Conservation (phyloP, 2,113 vertebrate species). For the Brachypodius melanocephalos region DNA sequence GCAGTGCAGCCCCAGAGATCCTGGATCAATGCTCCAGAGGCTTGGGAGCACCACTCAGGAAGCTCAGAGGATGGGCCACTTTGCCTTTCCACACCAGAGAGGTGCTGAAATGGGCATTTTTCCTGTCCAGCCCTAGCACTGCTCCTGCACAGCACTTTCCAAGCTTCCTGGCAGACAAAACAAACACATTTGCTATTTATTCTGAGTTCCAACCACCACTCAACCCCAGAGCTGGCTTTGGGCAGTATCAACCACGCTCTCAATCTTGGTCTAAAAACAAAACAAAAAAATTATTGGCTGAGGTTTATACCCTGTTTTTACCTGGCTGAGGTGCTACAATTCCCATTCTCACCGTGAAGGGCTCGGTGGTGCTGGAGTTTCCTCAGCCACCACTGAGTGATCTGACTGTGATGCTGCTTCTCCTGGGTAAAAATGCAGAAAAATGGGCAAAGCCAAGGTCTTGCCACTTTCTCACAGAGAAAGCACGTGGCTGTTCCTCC, state of each 20-base stretch:
- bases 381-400: not conserved
- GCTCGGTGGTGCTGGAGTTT: not conserved
- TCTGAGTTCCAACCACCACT: not conserved
- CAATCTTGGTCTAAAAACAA: not conserved
- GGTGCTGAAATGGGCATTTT: not conserved
- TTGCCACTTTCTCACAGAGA: conserved; percentile 66
- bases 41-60: not conserved
- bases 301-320: conserved; percentile 61
- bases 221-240: not conserved
- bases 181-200: not conserved
- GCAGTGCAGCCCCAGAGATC: not conserved
- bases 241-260: not conserved
- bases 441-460: not conserved
- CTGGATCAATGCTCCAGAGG: not conserved
- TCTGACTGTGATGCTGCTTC: not conserved
- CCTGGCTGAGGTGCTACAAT: conserved; percentile 50
- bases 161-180: not conserved
- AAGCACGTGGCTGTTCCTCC: not conserved
- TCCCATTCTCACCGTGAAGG: not conserved
- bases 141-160: not conserved
- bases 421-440: not conserved
- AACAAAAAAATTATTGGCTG: conserved; percentile 14
- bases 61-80: not conserved
- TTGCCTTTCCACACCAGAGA: not conserved
- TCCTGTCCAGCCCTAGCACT: not conserved